These are phyloP conservation scores for Crematogaster levior DNA, from an alignment of 2,888 invertebrate species.

Conservation along the genomic window DNA sequence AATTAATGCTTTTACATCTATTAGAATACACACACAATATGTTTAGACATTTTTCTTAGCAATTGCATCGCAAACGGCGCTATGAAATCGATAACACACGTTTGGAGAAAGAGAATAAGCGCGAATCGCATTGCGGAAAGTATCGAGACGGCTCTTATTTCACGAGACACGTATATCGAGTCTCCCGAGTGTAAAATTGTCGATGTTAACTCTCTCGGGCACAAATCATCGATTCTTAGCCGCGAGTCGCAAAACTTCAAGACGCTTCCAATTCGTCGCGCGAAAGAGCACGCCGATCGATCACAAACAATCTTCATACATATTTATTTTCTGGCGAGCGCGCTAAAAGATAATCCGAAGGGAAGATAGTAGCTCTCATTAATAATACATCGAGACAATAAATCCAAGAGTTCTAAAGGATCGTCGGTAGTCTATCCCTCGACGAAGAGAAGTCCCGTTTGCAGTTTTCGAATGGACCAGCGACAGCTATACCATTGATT, in stretches of 20 bases:
- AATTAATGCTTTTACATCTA: background rate
- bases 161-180: slow-evolving; percentile 9
- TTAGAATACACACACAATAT: background rate
- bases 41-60: background rate
- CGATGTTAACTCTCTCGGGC: slow-evolving; percentile 34
- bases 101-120: background rate
- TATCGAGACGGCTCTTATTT: slow-evolving; percentile 25
- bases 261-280: slow-evolving; percentile 2
- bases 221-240: slow-evolving; percentile 31
- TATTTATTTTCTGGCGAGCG: slow-evolving; percentile 35
- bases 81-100: slow-evolving; percentile 22
- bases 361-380: slow-evolving; percentile 19
- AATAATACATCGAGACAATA: slow-evolving; percentile 50
- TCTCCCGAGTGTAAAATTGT: slow-evolving; percentile 3
- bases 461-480: background rate
- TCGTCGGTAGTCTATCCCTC: background rate
- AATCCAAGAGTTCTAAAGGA: slow-evolving; percentile 22
- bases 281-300: slow-evolving; percentile 22
- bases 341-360: slow-evolving; percentile 23
- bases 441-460: background rate
- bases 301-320: slow-evolving; percentile 29
- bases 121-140: slow-evolving; percentile 22
- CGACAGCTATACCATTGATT: background rate
- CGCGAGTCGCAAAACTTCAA: slow-evolving; percentile 20
- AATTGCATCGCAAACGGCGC: background rate